Percentiles rank a stretch among this genome's conserved stretches.
phyloP scores from a whole-genome alignment of 2,113 vertebrate species.

The Pygoscelis adeliae region DNA sequence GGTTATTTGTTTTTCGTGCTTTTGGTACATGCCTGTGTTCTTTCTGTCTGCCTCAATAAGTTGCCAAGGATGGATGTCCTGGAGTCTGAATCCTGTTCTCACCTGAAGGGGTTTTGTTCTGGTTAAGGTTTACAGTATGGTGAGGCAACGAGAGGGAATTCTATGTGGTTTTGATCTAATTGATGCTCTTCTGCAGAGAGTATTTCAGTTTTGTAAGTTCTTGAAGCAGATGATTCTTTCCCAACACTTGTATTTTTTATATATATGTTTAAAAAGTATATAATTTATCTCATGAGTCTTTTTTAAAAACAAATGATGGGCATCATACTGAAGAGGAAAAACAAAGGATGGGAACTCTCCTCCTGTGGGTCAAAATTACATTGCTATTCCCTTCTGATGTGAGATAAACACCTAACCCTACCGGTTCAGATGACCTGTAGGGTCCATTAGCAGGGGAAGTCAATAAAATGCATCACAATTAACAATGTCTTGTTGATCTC shows the following conservation, averaged over 20 bases:
- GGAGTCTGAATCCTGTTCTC: not conserved
- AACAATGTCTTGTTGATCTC: slow-evolving; percentile 73
- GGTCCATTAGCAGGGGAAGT: slow-evolving; percentile 33
- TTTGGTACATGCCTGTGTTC: not conserved
- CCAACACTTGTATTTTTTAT: not conserved
- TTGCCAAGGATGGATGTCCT: not conserved
- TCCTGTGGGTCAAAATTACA: slow-evolving; percentile 16
- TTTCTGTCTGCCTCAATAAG: not conserved
- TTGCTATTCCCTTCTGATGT: slow-evolving; percentile 30
- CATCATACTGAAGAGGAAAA: not conserved
- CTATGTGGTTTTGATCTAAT: not conserved
- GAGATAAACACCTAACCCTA: slow-evolving; percentile 26
- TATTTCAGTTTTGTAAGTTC: not conserved
- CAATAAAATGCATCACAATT: slow-evolving; percentile 78
- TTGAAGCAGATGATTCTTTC: not conserved
- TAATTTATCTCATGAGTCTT: not conserved
- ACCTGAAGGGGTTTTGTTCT: not conserved
- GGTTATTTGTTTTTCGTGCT: not conserved
- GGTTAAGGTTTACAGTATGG: not conserved
- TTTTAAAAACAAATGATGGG: not conserved
- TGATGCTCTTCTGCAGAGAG: not conserved
- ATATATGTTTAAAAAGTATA: not conserved
- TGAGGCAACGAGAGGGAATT: not conserved
- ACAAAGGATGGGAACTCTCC: not conserved
- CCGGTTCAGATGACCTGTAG: slow-evolving; percentile 41